Conservation (phyloP, 92 coral and sea anemone species). For the Blastomussa wellsi region DNA sequence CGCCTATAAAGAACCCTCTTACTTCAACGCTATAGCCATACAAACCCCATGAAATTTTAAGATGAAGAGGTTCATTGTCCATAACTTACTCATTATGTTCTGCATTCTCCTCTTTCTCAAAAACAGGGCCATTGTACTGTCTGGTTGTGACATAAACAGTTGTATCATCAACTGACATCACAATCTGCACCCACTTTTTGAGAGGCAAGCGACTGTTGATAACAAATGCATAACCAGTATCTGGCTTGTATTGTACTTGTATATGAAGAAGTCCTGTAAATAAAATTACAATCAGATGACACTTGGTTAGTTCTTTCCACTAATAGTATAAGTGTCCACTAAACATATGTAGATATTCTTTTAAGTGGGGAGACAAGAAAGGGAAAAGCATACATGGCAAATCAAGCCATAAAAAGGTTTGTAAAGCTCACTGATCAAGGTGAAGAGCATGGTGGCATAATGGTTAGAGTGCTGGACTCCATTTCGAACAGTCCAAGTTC, state of each 20-base stretch:
- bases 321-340: too few species aligned
- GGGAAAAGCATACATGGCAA: too few species aligned
- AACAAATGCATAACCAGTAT: slow-evolving; percentile 81
- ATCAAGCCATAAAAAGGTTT: too few species aligned
- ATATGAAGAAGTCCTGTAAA: slow-evolving; percentile 78
- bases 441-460: too few species aligned
- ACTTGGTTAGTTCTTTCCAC: not conserved
- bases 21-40: too few species aligned
- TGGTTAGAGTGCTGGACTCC: too few species aligned
- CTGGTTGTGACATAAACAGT: slow-evolving; percentile 59
- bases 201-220: slow-evolving; percentile 65
- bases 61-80: not conserved
- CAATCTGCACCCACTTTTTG: slow-evolving; percentile 83
- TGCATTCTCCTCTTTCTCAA: slow-evolving; percentile 60
- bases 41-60: too few species aligned
- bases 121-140: slow-evolving; percentile 59
- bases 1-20: not conserved
- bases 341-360: too few species aligned
- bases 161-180: slow-evolving; percentile 72
- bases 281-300: not conserved
- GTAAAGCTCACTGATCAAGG: too few species aligned
- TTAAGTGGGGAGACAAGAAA: too few species aligned
- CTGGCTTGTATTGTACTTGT: slow-evolving; percentile 78
- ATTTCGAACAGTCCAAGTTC: too few species aligned
- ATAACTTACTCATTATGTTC: slow-evolving; percentile 67